Base-by-base conservation (phyloP, 1,140 invertebrate species). In the Cotesia chilonis region DNA sequence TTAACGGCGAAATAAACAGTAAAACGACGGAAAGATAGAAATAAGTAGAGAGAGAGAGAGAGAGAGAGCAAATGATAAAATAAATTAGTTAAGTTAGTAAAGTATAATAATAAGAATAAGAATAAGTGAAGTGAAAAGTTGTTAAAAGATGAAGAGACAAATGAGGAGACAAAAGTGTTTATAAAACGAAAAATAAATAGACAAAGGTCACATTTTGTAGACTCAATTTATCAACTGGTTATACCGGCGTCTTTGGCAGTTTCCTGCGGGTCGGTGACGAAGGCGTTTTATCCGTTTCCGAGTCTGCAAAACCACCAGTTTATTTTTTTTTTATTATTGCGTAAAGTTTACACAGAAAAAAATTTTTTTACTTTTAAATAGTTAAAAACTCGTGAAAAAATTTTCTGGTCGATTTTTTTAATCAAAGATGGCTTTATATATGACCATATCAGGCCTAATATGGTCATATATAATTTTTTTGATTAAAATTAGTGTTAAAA, bases 201-300 rank as follows among this genome's bases (percentile, higher is more conserved):
- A 55, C 54, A 79, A 73, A 80, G 84, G 82, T 85, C 83, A 86
- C 80, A 86, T 78, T 47, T 83, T 82, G 83, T 85, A 85, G 77
- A 78, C 81, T 84, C 82, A 82, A 85, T 82, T 85, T 86, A 87
- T 83, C 76, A 87, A 86, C 85, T 86, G 81, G 82, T 94, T 94
- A 94, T 95, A 95, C 94, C 92, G 95, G 95, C 88, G 94, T 95
- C 91, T 95, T 95, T 87, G 95, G 95, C 87, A 96, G 90, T 92
- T 95, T 96, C 90, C 94, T 91, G 89, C 94, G 91, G 77, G 94
- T 95, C 79, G 94, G 94, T 81, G 94, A 95, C 74, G 93, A 92
- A 77, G 93, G 93, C 76, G 92, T 91, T 90, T 94, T 94, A 82
- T 94, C 93, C 82, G 89, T 90, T 82, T 93, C 92, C 63, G 90